Conservation (phyloP, 2,113 vertebrate species). For the Oreotragus oreotragus region DNA sequence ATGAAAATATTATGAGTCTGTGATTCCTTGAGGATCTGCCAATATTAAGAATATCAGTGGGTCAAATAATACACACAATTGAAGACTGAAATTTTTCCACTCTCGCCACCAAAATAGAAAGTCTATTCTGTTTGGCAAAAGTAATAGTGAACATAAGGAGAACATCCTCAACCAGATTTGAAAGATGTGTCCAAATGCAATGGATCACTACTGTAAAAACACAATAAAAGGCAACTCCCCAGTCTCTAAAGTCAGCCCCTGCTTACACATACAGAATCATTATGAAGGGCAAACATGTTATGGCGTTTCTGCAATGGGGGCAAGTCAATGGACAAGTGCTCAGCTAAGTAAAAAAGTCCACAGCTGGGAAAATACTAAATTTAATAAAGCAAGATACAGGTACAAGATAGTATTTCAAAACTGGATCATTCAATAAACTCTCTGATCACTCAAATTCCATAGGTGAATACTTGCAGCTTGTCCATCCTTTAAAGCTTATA, state of each 20-base stretch:
- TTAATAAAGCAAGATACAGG: neutral
- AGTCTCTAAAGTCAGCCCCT: neutral
- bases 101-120: conserved; percentile 21
- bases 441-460: neutral
- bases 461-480: neutral
- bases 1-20: neutral
- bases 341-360: neutral
- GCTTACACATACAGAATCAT: neutral
- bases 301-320: neutral
- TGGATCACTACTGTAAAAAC: neutral
- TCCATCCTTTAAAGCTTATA: neutral
- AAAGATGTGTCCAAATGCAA: conserved; percentile 32
- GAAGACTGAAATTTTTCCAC: neutral
- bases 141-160: neutral
- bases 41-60: neutral
- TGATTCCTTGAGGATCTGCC: neutral
- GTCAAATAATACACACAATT: neutral
- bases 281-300: neutral
- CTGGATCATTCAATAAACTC: neutral
- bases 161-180: conserved; percentile 32
- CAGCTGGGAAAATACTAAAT: neutral
- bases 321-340: neutral
- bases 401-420: neutral
- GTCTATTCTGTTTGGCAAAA: neutral
- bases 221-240: conserved; percentile 15